Evolutionary conservation across 2,888 invertebrate species (phyloP).

Genomic region (Stegophylla sp.): DNA sequence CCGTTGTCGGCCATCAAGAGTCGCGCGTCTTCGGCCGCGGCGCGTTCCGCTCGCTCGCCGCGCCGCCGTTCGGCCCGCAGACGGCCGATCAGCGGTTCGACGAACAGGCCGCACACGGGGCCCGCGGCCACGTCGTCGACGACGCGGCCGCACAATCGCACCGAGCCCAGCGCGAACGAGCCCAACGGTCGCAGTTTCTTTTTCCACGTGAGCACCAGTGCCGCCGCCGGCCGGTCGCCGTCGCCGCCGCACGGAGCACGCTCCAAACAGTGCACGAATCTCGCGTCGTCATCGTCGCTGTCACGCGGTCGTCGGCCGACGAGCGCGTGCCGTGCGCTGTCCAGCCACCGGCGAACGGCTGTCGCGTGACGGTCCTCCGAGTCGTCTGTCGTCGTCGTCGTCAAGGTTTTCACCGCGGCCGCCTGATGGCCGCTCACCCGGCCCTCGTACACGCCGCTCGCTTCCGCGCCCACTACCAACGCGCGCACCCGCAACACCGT

Average conservation of each 20-base stretch:
- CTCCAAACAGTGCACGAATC: not conserved
- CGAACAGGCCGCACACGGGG: not conserved
- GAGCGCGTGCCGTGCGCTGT: not conserved
- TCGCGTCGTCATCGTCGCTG: not conserved
- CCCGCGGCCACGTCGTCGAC: not conserved
- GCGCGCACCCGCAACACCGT: not conserved
- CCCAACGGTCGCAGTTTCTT: not conserved
- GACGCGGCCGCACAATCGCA: not conserved
- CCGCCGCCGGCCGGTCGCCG: not conserved
- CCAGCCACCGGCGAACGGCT: not conserved
- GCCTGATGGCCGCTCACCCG: too few species aligned
- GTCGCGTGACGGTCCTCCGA: too few species aligned
- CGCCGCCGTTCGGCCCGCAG: not conserved
- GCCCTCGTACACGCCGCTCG: too few species aligned
- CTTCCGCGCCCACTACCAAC: not conserved
- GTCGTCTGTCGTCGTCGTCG: not conserved
- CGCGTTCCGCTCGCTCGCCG: too few species aligned
- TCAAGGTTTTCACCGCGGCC: not conserved
- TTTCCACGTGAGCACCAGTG: constrained; percentile 4
- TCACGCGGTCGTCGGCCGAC: not conserved
- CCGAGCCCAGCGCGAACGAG: not conserved
- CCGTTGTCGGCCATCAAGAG: not conserved
- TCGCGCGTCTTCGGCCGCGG: not conserved
- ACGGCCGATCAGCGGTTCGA: not conserved
- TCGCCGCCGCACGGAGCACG: not conserved